phyloP scores from a whole-genome alignment of 2,888 invertebrate genomes.

The Acrocyrtus sp. region DNA sequence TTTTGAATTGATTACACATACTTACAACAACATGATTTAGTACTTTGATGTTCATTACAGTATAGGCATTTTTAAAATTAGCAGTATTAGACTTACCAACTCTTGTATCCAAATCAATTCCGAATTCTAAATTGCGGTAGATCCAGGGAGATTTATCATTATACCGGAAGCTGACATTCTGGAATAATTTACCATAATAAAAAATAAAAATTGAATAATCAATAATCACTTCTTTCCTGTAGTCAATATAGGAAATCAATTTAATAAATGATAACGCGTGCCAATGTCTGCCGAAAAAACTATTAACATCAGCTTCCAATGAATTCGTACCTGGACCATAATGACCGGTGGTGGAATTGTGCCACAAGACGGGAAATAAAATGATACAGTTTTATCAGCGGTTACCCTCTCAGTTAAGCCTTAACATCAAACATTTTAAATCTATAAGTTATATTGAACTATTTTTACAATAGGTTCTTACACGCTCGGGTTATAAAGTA shows the following conservation, averaged over 20 bases:
- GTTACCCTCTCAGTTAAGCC: conserved; percentile 71
- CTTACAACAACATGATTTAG: background rate
- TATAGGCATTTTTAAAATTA: no score
- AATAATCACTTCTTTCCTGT: background rate
- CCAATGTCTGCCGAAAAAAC: no score
- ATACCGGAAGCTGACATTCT: conserved; percentile 96
- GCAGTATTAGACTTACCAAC: conserved; percentile 61
- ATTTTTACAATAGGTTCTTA: background rate
- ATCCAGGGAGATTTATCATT: conserved; percentile 87
- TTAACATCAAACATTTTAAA: background rate
- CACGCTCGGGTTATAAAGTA: no score
- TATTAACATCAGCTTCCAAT: no score
- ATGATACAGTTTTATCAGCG: conserved; percentile 89
- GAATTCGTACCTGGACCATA: conserved; percentile 96
- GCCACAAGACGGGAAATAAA: conserved; percentile 96
- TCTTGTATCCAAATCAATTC: conserved; percentile 96
- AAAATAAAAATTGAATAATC: conserved; percentile 13
- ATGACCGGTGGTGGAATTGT: conserved; percentile 97
- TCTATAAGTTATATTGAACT: background rate
- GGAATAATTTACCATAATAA: no score
- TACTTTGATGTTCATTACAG: no score
- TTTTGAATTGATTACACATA: background rate
- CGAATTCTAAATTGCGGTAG: conserved; percentile 97
- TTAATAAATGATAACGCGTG: no score
- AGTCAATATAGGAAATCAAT: background rate